Percentiles rank a stretch among this genome's conserved stretches.
Conservation (phyloP, 2,888 invertebrate genomes). For the Eumacrocentrus americanus region DNA sequence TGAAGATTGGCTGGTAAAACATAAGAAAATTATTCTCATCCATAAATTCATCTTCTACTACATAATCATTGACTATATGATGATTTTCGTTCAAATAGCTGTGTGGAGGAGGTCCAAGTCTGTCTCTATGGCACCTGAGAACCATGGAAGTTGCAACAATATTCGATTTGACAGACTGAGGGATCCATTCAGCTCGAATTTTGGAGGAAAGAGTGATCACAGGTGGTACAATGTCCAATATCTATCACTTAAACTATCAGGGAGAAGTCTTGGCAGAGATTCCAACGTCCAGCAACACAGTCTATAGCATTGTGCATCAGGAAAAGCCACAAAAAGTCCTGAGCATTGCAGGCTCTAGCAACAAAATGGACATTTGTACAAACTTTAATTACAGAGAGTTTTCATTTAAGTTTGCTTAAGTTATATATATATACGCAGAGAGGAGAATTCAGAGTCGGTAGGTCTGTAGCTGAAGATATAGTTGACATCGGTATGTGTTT, state of each 20-base stretch:
- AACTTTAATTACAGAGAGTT: slow-evolving; percentile 69
- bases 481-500: slow-evolving; percentile 52
- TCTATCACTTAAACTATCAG: slow-evolving; percentile 81
- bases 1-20: slow-evolving; percentile 85
- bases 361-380: slow-evolving; percentile 84
- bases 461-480: slow-evolving; percentile 47
- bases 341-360: slow-evolving; percentile 82
- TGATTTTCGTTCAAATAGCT: slow-evolving; percentile 66
- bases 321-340: slow-evolving; percentile 77
- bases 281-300: slow-evolving; percentile 78
- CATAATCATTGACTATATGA: no score
- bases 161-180: slow-evolving; percentile 77
- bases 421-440: no score
- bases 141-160: slow-evolving; percentile 79
- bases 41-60: slow-evolving; percentile 12
- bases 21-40: neutral
- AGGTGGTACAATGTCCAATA: slow-evolving; percentile 75
- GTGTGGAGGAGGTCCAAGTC: slow-evolving; percentile 88
- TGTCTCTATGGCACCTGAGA: slow-evolving; percentile 88
- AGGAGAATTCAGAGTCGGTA: slow-evolving; percentile 44
- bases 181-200: slow-evolving; percentile 78
- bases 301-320: slow-evolving; percentile 77
- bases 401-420: slow-evolving; percentile 15
- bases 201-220: slow-evolving; percentile 80
- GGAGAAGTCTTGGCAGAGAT: slow-evolving; percentile 81